A percentile compares a stretch with the other conserved stretches of the same genome.
Evolutionary conservation across 92 coral and sea anemone genomes (phyloP).

Genomic region (Chrysogorgia sp.): DNA sequence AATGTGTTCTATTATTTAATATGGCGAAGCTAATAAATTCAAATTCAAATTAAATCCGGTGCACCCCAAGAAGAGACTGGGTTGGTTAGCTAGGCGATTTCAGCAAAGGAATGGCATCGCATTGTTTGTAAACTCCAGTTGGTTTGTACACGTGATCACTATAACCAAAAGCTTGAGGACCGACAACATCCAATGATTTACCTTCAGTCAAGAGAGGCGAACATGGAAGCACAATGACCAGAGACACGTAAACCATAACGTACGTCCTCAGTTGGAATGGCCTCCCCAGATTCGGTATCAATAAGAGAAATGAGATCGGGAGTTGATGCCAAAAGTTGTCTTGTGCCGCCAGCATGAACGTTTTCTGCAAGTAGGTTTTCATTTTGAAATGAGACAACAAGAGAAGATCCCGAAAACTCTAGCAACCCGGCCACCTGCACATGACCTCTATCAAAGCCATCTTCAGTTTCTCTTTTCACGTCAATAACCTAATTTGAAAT

Average conservation of each 20-base stretch:
- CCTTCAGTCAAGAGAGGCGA: constrained; percentile 67
- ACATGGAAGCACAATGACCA: constrained; percentile 78
- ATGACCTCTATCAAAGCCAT: constrained; percentile 75
- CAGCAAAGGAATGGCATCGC: constrained; percentile 70
- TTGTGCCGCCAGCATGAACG: constrained; percentile 55
- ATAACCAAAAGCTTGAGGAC: constrained; percentile 90
- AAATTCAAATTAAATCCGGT: too few species aligned
- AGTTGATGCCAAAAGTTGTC: constrained; percentile 62
- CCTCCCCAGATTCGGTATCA: constrained; percentile 84
- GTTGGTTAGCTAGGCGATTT: background rate
- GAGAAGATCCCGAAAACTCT: constrained; percentile 35
- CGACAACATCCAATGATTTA: constrained; percentile 69
- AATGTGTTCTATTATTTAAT: too few species aligned
- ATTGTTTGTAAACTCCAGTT: constrained; percentile 66
- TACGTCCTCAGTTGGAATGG: constrained; percentile 84
- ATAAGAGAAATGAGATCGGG: constrained; percentile 92
- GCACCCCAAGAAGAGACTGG: background rate
- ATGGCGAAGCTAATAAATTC: too few species aligned
- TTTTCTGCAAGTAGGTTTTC: constrained; percentile 80
- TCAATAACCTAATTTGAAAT: constrained; percentile 67
- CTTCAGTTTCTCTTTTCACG: constrained; percentile 71
- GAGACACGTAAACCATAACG: constrained; percentile 95
- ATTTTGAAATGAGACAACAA: constrained; percentile 80
- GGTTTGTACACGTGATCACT: constrained; percentile 64
- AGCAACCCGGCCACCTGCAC: constrained; percentile 66